phyloP scores from a whole-genome alignment of 2,797 vertebrate species.

The Alfaro cultratus region DNA sequence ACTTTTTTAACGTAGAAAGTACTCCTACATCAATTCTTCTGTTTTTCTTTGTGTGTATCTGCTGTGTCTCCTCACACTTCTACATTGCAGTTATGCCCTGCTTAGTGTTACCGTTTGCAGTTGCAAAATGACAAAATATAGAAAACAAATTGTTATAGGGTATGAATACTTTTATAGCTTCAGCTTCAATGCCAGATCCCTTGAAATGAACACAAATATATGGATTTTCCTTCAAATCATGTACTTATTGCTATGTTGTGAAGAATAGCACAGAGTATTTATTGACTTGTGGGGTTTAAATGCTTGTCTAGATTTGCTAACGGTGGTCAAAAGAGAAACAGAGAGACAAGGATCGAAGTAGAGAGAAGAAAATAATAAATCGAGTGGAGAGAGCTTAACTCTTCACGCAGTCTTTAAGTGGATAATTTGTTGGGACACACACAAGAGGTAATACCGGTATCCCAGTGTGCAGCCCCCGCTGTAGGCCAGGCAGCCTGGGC shows the following conservation, averaged over 20 bases:
- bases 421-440: constrained; percentile 69
- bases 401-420: constrained; percentile 57
- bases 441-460: constrained; percentile 60
- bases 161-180: neutral
- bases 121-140: neutral
- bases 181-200: neutral
- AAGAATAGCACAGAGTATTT: neutral
- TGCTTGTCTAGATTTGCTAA: constrained; percentile 17
- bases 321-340: constrained; percentile 10
- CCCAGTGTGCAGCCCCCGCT: constrained; percentile 64
- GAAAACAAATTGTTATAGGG: neutral
- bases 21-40: no score
- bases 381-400: constrained; percentile 32
- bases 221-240: neutral
- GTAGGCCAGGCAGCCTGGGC: constrained; percentile 60
- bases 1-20: no score
- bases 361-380: constrained; percentile 10
- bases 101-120: neutral
- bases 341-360: neutral
- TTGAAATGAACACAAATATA: neutral
- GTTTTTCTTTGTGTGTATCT: no score
- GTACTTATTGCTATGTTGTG: no score
- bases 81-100: neutral
- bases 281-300: constrained; percentile 36
- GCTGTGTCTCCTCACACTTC: neutral